A percentile compares a stretch with the other conserved stretches of the same genome.
phyloP scores from a whole-genome alignment of 2,113 vertebrate species.

The Microcebus lehilahytsara region DNA sequence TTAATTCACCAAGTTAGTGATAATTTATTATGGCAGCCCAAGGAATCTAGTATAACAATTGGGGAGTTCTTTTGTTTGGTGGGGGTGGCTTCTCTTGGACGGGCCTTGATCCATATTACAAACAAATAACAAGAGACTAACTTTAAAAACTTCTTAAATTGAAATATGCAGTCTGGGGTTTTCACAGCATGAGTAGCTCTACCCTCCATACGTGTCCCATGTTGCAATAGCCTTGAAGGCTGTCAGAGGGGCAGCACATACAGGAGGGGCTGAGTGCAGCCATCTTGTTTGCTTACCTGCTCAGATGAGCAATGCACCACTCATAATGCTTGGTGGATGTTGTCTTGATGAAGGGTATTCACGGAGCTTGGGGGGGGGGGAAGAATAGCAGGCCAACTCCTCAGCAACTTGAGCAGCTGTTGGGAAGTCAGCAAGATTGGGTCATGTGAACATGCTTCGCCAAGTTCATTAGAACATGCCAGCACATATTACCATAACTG shows the following conservation, averaged over 20 bases:
- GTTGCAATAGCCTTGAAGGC: neutral
- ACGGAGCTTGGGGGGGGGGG: neutral
- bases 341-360: neutral
- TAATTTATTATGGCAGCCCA: neutral
- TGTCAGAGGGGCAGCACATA: neutral
- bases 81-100: neutral
- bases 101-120: neutral
- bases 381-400: neutral
- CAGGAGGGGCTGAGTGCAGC: neutral
- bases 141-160: neutral
- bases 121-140: neutral
- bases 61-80: neutral
- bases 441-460: neutral
- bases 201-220: neutral
- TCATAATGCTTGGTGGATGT: neutral
- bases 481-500: slow-evolving; percentile 41
- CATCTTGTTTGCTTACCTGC: neutral
- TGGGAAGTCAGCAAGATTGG: neutral
- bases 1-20: neutral
- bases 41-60: neutral
- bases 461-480: slow-evolving; percentile 18
- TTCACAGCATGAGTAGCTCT: neutral
- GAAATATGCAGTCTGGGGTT: neutral
- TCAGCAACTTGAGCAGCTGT: neutral
- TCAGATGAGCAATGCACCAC: neutral